Evolutionary conservation across 1,140 invertebrate genomes (phyloP), one percentile per base, ranked within the genome.

Genomic region (Drosophila subpulchrella): DNA sequence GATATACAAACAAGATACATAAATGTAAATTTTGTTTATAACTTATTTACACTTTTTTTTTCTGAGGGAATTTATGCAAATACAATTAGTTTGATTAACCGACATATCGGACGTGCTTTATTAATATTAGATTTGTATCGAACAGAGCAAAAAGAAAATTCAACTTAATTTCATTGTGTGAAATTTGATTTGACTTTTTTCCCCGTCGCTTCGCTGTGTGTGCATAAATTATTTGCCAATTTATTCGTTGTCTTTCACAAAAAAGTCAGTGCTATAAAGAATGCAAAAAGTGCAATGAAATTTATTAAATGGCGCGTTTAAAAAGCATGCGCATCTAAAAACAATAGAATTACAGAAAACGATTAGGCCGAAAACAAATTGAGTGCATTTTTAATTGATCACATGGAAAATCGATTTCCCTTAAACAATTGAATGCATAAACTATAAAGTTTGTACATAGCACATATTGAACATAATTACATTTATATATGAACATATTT

Each of bases 221-320:
- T 42, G 60, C 50, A 78, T 78, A 66, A 59, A 65, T 73, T 78
- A 78, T 73, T 78, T 56, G 58, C 13, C 12, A 57, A 79, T 79
- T 56, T 48, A 48, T 56, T 47, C 47, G 38, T 24, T 70, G 65
- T 70, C 67, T 8, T 34, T 58, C 51, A 20, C 11, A 30, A 56
- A 32, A 38, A 34, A 46, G 10, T 2, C 36, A 36, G 12, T 13
- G 6, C 2, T 34, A 17, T 34, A 36, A 13, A 27, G 6, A 41
- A 34, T 11, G 11, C 3, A 27, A 65, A 57, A 65, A 15, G 13
- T 46, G 34, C 20, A 44, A 46, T 47, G 4, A 63, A 59, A 55
- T 60, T 61, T 34, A 65, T 66, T 71, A 59, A 44, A 63, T 32
- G 41, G 3, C 13, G n/a, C 41, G 15, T 57, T 57, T 17, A 27